Base-by-base conservation (phyloP, 1,140 invertebrate genomes). In the Alviniconcha marisindica region DNA sequence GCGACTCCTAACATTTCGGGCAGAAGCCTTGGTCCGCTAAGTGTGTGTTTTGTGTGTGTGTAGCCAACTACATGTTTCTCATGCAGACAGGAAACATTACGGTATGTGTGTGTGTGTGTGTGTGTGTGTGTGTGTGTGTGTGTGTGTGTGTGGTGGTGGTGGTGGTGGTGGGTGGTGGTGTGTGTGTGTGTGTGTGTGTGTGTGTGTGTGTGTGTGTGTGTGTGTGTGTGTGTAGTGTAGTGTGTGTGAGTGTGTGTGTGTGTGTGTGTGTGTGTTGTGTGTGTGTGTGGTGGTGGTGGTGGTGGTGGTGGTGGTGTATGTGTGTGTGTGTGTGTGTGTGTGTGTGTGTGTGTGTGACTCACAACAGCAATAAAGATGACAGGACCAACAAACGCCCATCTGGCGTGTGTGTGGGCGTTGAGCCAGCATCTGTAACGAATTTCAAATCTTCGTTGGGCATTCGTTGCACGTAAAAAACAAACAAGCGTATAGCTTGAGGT, bases 401-500 rank as follows among this genome's bases (percentile, higher is more conserved):
- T 76, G 4, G 86, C 84, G 2, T 84, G 81, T 24, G 86, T 81
- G 1, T 84, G 71, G 2, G 33, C 42, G 38, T 84, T 85, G 31
- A 88, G 77, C 88, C 88, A 88, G 48, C 88, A 88, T 2, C 88
- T 88, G 81, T 7, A 79, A n/a, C n/a, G n/a, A n/a, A n/a, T n/a
- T n/a, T n/a, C n/a, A n/a, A n/a, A n/a, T n/a, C n/a, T n/a, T n/a
- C n/a, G n/a, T n/a, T n/a, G n/a, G n/a, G n/a, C n/a, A n/a, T n/a
- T n/a, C n/a, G n/a, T n/a, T n/a, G n/a, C n/a, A n/a, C n/a, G n/a
- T n/a, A n/a, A n/a, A n/a, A n/a, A n/a, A n/a, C n/a, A n/a, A n/a
- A n/a, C n/a, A n/a, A n/a, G n/a, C n/a, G n/a, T n/a, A n/a, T n/a
- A n/a, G n/a, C n/a, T n/a, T n/a, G n/a, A n/a, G n/a, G n/a, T n/a